These are phyloP conservation scores for Idris sp. DNA, from an alignment of 1,140 invertebrate genomes.

Conservation along the genomic window DNA sequence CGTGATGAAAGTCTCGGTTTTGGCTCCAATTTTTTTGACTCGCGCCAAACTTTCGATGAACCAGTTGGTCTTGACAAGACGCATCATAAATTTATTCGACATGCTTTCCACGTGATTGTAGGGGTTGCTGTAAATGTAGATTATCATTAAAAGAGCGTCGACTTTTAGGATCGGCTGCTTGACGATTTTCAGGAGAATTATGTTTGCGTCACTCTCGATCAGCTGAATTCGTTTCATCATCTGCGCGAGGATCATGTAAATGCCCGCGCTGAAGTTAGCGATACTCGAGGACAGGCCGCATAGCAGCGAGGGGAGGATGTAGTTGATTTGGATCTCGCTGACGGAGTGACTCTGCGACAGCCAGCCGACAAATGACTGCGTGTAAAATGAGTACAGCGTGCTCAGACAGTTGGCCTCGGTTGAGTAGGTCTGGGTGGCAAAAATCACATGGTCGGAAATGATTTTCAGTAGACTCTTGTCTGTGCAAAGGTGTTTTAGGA, in stretches of 20 bases:
- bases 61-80: constrained; percentile 77
- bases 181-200: constrained; percentile 81
- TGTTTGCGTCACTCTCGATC: constrained; percentile 80
- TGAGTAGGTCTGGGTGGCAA: constrained; percentile 83
- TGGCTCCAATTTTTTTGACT: constrained; percentile 76
- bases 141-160: constrained; percentile 80
- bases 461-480: constrained; percentile 86
- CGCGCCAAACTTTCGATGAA: constrained; percentile 78
- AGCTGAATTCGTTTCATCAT: constrained; percentile 83
- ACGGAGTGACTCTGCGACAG: constrained; percentile 80
- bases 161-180: constrained; percentile 78
- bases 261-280: constrained; percentile 84
- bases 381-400: constrained; percentile 88
- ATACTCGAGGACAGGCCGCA: constrained; percentile 83
- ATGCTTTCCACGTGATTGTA: constrained; percentile 75
- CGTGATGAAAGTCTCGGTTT: constrained; percentile 78
- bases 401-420: constrained; percentile 81
- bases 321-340: constrained; percentile 84
- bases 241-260: constrained; percentile 86
- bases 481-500: constrained; percentile 85
- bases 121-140: constrained; percentile 82
- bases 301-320: constrained; percentile 84
- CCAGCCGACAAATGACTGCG: constrained; percentile 84
- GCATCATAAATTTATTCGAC: constrained; percentile 76
- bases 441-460: constrained; percentile 83